Evolutionary conservation across 2,797 vertebrate genomes (phyloP).

Genomic region (Mormyrus proboscirostris): DNA sequence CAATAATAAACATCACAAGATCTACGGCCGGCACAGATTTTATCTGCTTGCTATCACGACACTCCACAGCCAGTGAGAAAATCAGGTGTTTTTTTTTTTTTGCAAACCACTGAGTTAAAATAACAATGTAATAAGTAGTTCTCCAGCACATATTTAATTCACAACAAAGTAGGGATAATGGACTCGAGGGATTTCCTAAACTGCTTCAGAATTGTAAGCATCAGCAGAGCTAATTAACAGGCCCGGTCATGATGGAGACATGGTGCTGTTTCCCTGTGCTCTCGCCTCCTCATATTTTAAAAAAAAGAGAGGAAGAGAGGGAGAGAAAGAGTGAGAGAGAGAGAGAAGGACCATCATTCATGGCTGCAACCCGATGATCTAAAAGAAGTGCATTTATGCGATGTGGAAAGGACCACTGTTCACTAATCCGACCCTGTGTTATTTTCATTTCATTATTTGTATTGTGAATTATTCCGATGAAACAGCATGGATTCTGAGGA

Average conservation of each 20-base stretch:
- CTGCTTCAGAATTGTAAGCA: constrained; percentile 63
- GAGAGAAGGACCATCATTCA: constrained; percentile 4
- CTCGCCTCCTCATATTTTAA: constrained; percentile 33
- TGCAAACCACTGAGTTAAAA: constrained; percentile 67
- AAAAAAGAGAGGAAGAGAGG: background rate
- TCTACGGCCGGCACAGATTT: constrained; percentile 39
- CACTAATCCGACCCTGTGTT: background rate
- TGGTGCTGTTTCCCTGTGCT: constrained; percentile 52
- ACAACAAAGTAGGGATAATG: constrained; percentile 76
- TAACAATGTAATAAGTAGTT: constrained; percentile 68
- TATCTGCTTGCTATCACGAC: constrained; percentile 44
- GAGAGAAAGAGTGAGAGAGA: background rate
- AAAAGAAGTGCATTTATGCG: background rate
- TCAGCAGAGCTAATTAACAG: constrained; percentile 69
- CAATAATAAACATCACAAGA: constrained; percentile 31
- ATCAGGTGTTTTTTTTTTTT: constrained; percentile 42
- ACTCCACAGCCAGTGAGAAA: constrained; percentile 50
- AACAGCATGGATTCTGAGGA: background rate
- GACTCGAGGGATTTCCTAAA: constrained; percentile 65
- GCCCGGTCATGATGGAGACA: constrained; percentile 57
- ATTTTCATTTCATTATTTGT: background rate
- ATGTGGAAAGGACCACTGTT: background rate
- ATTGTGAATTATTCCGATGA: background rate
- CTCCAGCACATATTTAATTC: constrained; percentile 75
- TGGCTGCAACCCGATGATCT: background rate